Evolutionary conservation across 2,113 vertebrate species (phyloP), one percentile per base, ranked within the genome.

Genomic region (Tachysurus vachellii): DNA sequence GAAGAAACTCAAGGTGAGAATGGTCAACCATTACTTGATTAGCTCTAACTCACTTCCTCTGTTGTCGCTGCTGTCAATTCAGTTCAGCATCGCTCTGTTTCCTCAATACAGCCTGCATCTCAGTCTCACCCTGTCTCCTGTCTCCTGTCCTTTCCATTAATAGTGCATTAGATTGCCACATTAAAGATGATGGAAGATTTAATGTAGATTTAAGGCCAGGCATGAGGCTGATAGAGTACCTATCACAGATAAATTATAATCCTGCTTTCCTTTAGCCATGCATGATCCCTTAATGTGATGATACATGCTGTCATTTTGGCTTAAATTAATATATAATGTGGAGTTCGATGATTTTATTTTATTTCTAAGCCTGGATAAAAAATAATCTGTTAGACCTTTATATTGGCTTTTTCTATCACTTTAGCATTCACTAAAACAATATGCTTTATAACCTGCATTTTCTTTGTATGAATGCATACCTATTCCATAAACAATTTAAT

Each of bases 21-120:
- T 79, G 86, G 77, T 86, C 86, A 80, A 75, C 36, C 71, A n/a
- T 87, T 36, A 89, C 86, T 85, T 68, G 75, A 90, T 90, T 89
- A 87, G 56, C 64, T 88, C 26, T 23, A 36, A 21, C 62, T 83
- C 50, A 80, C 82, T 87, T 88, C 80, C 79, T 86, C 57, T 80
- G 85, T 84, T 83, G 81, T 81, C 36, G 36, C 68, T 28, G n/a
- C 59, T 87, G 80, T 85, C 91, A 88, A 68, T 87, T 84, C 56
- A 83, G 82, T 89, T 89, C 75, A 53, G 73, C 59, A 76, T 86
- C 61, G 56, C 79, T 59, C 56, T n/a, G 44, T 36, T 85, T 89
- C 50, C 61, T 23, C 36, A 50, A 21, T 9, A 42, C 54, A 44
- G 85, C 57, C 77, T 87, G 85, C 79, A 87, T 88, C 36, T 82